Evolutionary conservation across 2,113 vertebrate species (phyloP).

Genomic region (Falcunculus frontatus): DNA sequence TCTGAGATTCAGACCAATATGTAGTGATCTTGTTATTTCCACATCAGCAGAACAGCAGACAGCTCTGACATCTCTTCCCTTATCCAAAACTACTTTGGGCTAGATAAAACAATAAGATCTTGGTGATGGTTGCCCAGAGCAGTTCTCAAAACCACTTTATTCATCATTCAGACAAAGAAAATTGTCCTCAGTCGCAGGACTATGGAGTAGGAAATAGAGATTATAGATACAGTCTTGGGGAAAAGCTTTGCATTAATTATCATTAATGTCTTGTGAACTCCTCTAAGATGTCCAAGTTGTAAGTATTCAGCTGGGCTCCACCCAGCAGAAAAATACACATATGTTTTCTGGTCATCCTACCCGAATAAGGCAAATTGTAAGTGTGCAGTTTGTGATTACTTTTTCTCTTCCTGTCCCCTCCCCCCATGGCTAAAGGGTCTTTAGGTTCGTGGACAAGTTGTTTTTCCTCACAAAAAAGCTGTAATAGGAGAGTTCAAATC

Average conservation of each 20-base stretch:
- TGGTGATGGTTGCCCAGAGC: not conserved
- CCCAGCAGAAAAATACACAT: not conserved
- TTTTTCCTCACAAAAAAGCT: not conserved
- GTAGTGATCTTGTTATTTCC: not conserved
- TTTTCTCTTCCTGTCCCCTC: accelerated
- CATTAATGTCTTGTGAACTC: not conserved
- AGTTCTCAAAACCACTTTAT: not conserved
- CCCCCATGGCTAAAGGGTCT: not conserved
- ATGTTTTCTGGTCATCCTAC: not conserved
- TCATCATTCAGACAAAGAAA: not conserved
- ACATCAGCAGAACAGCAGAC: not conserved
- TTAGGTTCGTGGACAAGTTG: not conserved
- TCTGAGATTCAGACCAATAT: not conserved
- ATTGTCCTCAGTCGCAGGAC: not conserved
- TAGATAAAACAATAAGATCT: not conserved
- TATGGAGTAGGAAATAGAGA: not conserved
- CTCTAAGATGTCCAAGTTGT: not conserved
- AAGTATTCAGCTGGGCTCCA: not conserved
- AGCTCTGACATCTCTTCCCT: not conserved
- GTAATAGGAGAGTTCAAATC: not conserved
- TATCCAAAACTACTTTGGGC: not conserved
- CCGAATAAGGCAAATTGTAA: not conserved
- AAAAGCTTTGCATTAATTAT: not conserved
- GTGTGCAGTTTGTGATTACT: not conserved
- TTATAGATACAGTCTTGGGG: not conserved